These are phyloP conservation scores for Erythrolamprus reginae DNA, from an alignment of 2,113 vertebrate genomes.

Conservation along the genomic window DNA sequence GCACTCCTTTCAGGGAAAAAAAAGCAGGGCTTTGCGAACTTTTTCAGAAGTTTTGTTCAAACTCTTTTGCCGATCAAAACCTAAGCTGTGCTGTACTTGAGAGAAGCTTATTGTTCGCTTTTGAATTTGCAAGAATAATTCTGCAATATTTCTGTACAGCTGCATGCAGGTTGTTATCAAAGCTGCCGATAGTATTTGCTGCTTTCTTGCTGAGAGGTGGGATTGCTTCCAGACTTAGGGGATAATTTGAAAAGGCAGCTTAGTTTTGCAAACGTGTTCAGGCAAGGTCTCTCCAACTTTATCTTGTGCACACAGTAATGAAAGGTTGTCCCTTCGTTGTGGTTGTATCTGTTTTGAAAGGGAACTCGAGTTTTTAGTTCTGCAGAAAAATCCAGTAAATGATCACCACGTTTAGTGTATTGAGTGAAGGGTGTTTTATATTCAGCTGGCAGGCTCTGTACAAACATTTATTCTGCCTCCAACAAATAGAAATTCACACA, in stretches of 20 bases:
- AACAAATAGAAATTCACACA: constrained; percentile 59
- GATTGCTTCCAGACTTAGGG: background rate
- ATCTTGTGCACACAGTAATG: constrained; percentile 29
- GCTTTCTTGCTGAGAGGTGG: constrained; percentile 5
- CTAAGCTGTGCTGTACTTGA: background rate
- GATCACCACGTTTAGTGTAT: constrained; percentile 55
- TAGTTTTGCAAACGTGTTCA: constrained; percentile 41
- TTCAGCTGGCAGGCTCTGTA: constrained; percentile 56
- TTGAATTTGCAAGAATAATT: background rate
- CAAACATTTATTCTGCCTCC: constrained; percentile 64
- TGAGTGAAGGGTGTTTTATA: constrained; percentile 64
- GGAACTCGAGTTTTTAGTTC: constrained; percentile 45
- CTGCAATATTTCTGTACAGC: background rate
- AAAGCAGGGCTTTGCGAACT: background rate
- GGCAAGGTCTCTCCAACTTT: constrained; percentile 49
- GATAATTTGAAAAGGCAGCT: background rate
- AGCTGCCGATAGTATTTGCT: background rate
- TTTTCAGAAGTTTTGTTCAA: background rate
- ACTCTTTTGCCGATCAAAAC: background rate
- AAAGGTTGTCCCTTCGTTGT: constrained; percentile 51
- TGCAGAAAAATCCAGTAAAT: constrained; percentile 48
- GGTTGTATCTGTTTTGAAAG: constrained; percentile 52
- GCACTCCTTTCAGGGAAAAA: constrained; percentile 17
- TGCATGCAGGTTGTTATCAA: background rate
- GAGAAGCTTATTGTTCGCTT: too few species aligned